Evolutionary conservation across 1,140 invertebrate species (phyloP).

Genomic region (Calephelis virginiensis): DNA sequence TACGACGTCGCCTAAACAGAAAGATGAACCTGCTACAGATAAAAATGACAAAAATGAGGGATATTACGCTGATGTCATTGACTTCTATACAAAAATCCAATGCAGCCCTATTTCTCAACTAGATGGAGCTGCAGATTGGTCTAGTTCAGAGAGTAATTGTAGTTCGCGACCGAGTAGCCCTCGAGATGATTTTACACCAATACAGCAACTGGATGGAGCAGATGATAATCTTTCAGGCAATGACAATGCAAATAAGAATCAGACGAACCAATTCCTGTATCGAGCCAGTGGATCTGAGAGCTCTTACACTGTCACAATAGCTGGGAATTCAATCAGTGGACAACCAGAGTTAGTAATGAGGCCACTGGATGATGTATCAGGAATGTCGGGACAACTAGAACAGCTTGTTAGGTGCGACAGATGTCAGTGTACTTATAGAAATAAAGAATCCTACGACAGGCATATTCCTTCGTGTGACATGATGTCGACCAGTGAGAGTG

Average conservation of each 20-base stretch:
- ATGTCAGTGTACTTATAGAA: slow-evolving; percentile 94
- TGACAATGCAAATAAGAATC: slow-evolving; percentile 57
- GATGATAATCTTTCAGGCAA: slow-evolving; percentile 80
- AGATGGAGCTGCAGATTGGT: slow-evolving; percentile 82
- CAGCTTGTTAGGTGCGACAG: slow-evolving; percentile 91
- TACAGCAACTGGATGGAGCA: slow-evolving; percentile 87
- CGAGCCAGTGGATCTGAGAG: slow-evolving; percentile 73
- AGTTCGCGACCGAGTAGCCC: slow-evolving; percentile 68
- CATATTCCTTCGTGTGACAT: slow-evolving; percentile 89
- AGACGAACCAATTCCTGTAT: slow-evolving; percentile 69
- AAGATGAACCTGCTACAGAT: slow-evolving; percentile 53
- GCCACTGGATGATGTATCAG: slow-evolving; percentile 61
- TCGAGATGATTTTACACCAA: slow-evolving; percentile 69
- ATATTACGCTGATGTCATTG: slow-evolving; percentile 71
- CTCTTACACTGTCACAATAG: slow-evolving; percentile 72
- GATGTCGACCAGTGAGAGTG: slow-evolving; percentile 88
- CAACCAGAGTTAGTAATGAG: slow-evolving; percentile 74
- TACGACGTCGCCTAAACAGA: slow-evolving; percentile 60
- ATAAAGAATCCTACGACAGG: slow-evolving; percentile 89
- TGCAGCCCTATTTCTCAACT: slow-evolving; percentile 79
- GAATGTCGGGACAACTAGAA: slow-evolving; percentile 71
- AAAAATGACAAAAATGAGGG: slow-evolving; percentile 63
- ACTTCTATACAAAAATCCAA: slow-evolving; percentile 77
- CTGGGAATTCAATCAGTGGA: slow-evolving; percentile 65
- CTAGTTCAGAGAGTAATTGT: slow-evolving; percentile 70